These are phyloP conservation scores for Leptoteleia sp. DNA, from an alignment of 1,140 invertebrate species.

Conservation along the genomic window DNA sequence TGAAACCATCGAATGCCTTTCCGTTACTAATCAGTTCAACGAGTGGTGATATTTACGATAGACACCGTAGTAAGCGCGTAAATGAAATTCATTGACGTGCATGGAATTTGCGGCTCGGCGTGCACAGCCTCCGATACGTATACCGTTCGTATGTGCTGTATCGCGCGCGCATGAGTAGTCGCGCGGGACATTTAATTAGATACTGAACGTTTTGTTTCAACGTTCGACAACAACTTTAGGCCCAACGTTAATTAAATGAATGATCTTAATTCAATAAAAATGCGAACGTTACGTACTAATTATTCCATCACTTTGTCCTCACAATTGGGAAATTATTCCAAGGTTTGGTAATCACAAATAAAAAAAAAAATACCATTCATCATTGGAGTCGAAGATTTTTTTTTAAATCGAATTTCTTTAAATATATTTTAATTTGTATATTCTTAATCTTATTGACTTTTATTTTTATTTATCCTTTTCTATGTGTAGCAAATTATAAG, in stretches of 20 bases:
- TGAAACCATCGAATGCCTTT: conserved; percentile 22
- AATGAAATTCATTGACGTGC: conserved; percentile 38
- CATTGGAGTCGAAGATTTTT: too few species aligned
- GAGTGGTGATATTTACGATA: conserved; percentile 34
- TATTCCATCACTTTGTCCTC: too few species aligned
- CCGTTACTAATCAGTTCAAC: conserved; percentile 26
- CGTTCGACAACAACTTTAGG: conserved; percentile 13
- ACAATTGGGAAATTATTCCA: too few species aligned
- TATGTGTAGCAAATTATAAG: too few species aligned
- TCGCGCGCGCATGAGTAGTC: conserved; percentile 15
- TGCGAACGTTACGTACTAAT: background rate
- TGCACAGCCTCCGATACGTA: conserved; percentile 18
- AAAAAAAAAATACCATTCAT: too few species aligned
- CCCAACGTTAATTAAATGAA: conserved; percentile 16
- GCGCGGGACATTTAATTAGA: conserved; percentile 36
- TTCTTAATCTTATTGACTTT: too few species aligned
- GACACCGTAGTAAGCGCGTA: conserved; percentile 11
- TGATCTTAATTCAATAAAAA: conserved; percentile 17
- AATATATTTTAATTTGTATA: too few species aligned
- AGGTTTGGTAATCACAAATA: too few species aligned
- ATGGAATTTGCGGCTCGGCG: conserved; percentile 31
- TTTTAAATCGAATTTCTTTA: too few species aligned
- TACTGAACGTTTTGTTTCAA: conserved; percentile 33
- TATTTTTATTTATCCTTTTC: too few species aligned
- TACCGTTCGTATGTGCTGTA: conserved; percentile 22